Percentiles rank a stretch among this genome's conserved stretches.
phyloP scores from a whole-genome alignment of 1,140 invertebrate genomes.

The Platyscapa corneri region DNA sequence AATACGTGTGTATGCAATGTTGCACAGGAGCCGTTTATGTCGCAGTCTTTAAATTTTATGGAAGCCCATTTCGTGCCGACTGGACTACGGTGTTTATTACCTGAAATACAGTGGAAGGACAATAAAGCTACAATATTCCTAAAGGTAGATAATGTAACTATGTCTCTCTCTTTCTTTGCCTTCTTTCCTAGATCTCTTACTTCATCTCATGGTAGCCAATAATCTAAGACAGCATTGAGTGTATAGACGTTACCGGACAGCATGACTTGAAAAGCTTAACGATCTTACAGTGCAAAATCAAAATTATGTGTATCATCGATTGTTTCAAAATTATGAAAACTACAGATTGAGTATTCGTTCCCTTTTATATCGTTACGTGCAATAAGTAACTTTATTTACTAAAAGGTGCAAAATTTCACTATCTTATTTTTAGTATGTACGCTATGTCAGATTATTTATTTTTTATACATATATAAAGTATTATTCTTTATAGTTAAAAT shows the following conservation, averaged over 20 bases:
- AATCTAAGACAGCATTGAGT: slow-evolving; percentile 34
- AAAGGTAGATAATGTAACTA: slow-evolving; percentile 58
- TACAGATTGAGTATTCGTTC: not conserved
- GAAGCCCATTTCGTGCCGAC: slow-evolving; percentile 59
- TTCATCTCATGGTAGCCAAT: slow-evolving; percentile 41
- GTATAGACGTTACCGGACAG: not conserved
- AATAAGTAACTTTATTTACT: too few species aligned
- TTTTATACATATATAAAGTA: too few species aligned
- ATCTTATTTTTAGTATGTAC: too few species aligned
- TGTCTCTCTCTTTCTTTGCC: slow-evolving; percentile 47
- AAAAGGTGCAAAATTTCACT: too few species aligned
- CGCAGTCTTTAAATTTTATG: slow-evolving; percentile 65
- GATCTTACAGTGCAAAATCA: not conserved
- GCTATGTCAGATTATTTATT: too few species aligned
- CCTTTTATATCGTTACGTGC: not conserved
- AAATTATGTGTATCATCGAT: not conserved
- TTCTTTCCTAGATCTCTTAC: not conserved
- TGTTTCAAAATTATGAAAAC: slow-evolving; percentile 23
- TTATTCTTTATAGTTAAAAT: too few species aligned
- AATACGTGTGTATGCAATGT: not conserved
- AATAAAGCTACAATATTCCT: slow-evolving; percentile 61
- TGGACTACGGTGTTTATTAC: slow-evolving; percentile 66
- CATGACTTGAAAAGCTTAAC: not conserved
- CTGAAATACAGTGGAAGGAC: slow-evolving; percentile 62
- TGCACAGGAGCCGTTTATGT: slow-evolving; percentile 56